These are phyloP conservation scores for Euphonia xanthogaster DNA, from an alignment of 2,797 vertebrate genomes.

Conservation along the genomic window DNA sequence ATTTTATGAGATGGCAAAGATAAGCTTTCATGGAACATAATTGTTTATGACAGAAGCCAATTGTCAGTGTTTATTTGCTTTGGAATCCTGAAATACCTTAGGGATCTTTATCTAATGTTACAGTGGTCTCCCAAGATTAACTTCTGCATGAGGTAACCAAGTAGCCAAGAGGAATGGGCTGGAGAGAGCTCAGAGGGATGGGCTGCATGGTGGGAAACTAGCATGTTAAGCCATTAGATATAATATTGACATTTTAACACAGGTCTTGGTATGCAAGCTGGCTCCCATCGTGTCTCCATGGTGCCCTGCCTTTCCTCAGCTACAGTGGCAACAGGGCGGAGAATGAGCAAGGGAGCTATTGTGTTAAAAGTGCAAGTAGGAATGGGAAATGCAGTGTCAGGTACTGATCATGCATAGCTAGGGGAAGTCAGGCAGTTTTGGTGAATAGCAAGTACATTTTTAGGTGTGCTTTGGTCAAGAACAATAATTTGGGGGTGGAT, in stretches of 20 bases:
- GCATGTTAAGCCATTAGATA: neutral
- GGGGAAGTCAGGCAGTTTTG: neutral
- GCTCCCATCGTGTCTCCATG: neutral
- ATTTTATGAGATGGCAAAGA: neutral
- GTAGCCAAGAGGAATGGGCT: neutral
- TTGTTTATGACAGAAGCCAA: fast-evolving
- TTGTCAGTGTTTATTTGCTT: neutral
- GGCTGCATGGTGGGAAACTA: neutral
- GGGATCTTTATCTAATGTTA: neutral
- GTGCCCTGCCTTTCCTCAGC: neutral
- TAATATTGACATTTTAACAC: neutral
- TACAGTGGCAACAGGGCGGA: neutral
- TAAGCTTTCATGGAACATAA: neutral
- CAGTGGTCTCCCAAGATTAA: neutral
- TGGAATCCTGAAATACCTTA: neutral
- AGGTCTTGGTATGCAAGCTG: neutral
- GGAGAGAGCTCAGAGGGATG: neutral
- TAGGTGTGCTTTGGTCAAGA: neutral
- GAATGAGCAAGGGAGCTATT: neutral
- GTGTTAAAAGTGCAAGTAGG: neutral
- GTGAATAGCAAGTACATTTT: neutral
- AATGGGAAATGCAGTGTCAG: neutral
- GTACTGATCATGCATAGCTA: neutral
- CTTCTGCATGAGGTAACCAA: neutral
- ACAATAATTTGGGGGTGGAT: neutral